Conservation (phyloP, 2,888 invertebrate species). For the Oligia fasciuncula region DNA sequence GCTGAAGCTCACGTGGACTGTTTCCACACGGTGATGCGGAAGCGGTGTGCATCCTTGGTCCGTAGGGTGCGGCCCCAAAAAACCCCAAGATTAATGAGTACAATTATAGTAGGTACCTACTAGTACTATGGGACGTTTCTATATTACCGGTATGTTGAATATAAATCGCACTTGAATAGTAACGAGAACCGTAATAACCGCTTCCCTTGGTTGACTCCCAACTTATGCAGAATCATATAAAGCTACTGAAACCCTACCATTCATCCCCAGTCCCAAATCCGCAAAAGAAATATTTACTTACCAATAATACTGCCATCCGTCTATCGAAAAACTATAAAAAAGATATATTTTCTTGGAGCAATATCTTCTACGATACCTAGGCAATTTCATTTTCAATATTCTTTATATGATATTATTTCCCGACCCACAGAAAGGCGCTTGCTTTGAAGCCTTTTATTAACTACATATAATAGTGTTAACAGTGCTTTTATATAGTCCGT, state of each 20-base stretch:
- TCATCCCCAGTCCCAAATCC: constrained; percentile 34
- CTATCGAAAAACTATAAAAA: constrained; percentile 64
- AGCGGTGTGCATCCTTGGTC: too few relatives aligned
- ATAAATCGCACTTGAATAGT: constrained; percentile 51
- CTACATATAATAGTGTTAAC: constrained; percentile 45
- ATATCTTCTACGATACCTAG: constrained; percentile 58
- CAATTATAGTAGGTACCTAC: not conserved
- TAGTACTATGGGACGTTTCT: not conserved
- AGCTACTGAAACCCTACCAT: constrained; percentile 33
- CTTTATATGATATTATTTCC: constrained; percentile 54
- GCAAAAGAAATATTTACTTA: constrained; percentile 59
- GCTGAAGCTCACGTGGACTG: too few relatives aligned
- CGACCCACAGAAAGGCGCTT: constrained; percentile 21
- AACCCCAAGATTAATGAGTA: constrained; percentile 6
- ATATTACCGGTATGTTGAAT: constrained; percentile 34
- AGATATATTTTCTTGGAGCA: constrained; percentile 50
- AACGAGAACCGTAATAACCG: constrained; percentile 39
- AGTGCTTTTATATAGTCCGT: constrained; percentile 53
- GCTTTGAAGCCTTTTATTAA: constrained; percentile 46
- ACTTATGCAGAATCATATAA: constrained; percentile 53
- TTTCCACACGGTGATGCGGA: too few relatives aligned
- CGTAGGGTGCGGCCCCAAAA: too few relatives aligned
- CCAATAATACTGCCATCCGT: constrained; percentile 51
- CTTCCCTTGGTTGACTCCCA: constrained; percentile 34
- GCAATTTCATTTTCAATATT: constrained; percentile 64